Evolutionary conservation across 2,797 vertebrate species (phyloP).

Genomic region (Falco rusticolus): DNA sequence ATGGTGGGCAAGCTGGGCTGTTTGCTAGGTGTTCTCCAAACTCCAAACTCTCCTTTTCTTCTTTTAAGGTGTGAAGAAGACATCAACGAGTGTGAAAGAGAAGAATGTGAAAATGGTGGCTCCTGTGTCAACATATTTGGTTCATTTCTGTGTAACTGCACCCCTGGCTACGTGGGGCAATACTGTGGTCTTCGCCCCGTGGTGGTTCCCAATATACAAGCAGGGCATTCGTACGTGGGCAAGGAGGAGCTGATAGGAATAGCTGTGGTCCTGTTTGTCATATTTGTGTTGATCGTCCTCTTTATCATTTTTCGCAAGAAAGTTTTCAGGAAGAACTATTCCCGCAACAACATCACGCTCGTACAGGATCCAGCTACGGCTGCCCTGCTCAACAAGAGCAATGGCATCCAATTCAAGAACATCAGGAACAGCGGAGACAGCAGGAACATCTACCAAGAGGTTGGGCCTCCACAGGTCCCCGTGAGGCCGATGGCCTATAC

Average conservation of each 20-base stretch:
- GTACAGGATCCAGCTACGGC: slow-evolving; percentile 95
- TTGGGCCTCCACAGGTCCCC: slow-evolving; percentile 91
- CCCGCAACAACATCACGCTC: slow-evolving; percentile 92
- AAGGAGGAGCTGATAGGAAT: slow-evolving; percentile 97
- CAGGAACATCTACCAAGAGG: slow-evolving; percentile 91
- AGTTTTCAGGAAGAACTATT: slow-evolving; percentile 95
- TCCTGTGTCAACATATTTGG: slow-evolving; percentile 92
- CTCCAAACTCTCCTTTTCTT: not conserved
- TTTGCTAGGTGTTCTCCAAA: not conserved
- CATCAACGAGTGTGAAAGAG: slow-evolving; percentile 91
- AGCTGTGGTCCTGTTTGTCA: slow-evolving; percentile 90
- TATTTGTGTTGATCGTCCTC: slow-evolving; percentile 87
- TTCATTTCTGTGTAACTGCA: slow-evolving; percentile 96
- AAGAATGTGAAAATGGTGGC: slow-evolving; percentile 93
- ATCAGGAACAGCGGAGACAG: slow-evolving; percentile 85
- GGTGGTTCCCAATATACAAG: slow-evolving; percentile 95
- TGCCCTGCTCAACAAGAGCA: slow-evolving; percentile 92
- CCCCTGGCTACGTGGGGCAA: slow-evolving; percentile 89
- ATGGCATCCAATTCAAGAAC: slow-evolving; percentile 89
- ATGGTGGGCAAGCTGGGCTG: not conserved
- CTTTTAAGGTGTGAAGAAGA: slow-evolving; percentile 90
- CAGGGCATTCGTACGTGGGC: slow-evolving; percentile 91
- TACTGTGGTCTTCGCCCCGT: slow-evolving; percentile 90
- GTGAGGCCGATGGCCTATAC: slow-evolving; percentile 97
- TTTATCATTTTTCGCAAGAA: slow-evolving; percentile 94